phyloP scores from a whole-genome alignment of 2,797 vertebrate species.

The Sebastes nivosus region DNA sequence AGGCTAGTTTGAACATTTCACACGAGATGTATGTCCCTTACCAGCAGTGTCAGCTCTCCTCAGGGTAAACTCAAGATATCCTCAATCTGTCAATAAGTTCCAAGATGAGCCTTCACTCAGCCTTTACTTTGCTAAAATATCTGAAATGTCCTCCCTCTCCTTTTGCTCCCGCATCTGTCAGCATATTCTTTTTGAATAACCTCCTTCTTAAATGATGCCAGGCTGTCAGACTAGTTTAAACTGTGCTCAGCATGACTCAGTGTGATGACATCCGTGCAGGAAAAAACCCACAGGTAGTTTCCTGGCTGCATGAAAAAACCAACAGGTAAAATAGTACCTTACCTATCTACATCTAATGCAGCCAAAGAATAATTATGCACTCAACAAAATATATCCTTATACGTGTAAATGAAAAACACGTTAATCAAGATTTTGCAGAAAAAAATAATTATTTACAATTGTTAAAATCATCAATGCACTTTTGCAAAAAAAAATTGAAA shows the following conservation, averaged over 20 bases:
- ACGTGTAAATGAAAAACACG: not conserved
- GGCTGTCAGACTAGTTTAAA: not conserved
- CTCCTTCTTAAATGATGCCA: not conserved
- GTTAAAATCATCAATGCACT: not conserved
- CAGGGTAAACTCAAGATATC: not conserved
- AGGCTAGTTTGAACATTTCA: too few species aligned
- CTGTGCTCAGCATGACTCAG: not conserved
- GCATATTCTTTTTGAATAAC: accelerated
- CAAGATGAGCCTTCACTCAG: not conserved
- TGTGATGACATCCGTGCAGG: not conserved
- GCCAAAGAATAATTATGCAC: not conserved
- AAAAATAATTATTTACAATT: not conserved
- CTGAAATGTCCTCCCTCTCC: not conserved
- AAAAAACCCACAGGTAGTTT: not conserved
- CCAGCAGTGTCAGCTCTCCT: not conserved
- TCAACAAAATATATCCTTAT: not conserved
- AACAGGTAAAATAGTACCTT: too few species aligned
- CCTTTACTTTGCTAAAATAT: not conserved
- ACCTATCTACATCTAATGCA: too few species aligned
- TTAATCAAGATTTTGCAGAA: not conserved
- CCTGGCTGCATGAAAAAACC: not conserved
- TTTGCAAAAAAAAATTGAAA: not conserved
- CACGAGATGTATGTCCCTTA: too few species aligned
- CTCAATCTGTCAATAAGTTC: not conserved
- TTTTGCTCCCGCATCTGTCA: not conserved